Evolutionary conservation across 2,113 vertebrate genomes (phyloP), one percentile per base, ranked within the genome.

Genomic region (Syngnathus scovelli): DNA sequence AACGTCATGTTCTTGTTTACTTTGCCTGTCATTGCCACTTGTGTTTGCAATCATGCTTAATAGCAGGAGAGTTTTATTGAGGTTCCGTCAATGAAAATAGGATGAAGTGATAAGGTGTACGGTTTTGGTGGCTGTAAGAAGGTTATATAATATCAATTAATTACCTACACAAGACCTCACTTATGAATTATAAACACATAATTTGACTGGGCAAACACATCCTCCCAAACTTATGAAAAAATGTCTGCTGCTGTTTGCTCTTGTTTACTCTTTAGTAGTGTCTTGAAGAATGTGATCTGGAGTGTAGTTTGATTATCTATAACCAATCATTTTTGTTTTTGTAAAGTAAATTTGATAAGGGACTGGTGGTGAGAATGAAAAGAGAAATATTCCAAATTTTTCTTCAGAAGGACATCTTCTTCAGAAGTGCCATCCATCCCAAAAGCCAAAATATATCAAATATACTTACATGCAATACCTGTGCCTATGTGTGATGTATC

Each of bases 21-120:
- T 71, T 78, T 71, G 76, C 70, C 73, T 46, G 64, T 68, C 79
- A 82, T 88, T 71, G 83, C 80, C 83, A 72, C 74, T 66, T 71
- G 74, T 85, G 78, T 72, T 81, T 79, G 64, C 71, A 77, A 76
- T 61, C 67, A 64, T 15, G 41, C 79, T 68, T 16, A 71, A 46
- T 71, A 68, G 51, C 61, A 62, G n/a, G 48, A 68, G 49, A 75
- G 15, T 58, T 69, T 75, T 67, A 64, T 56, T 70, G 44, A 71
- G 61, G 67, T 21, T 70, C 54, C 52, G 7, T 69, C 51, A 71
- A 10, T 77, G 64, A 56, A 68, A 9, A 21, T 4, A n/a, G 18
- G 19, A 6, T 61, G 15, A 36, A 6, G 27, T 36, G 21, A 58
- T 5, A 10, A 13, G 55, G 27, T 33, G 27, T 33, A 33, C 27